phyloP scores from a whole-genome alignment of 2,113 vertebrate genomes.

The Ammodytes marinus region DNA sequence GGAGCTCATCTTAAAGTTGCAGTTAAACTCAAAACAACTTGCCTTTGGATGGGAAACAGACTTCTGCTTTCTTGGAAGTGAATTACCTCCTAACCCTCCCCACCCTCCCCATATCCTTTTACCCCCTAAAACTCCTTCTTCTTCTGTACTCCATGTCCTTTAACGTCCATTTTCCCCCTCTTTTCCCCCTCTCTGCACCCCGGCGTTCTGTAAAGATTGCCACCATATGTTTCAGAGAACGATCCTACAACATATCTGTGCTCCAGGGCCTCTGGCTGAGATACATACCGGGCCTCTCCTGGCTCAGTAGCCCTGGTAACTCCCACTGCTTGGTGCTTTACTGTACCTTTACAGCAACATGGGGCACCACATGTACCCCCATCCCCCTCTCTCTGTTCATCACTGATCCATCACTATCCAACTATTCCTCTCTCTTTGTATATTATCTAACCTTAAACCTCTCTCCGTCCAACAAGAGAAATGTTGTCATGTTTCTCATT shows the following conservation, averaged over 20 bases:
- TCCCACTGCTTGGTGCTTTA: slow-evolving; percentile 33
- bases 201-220: slow-evolving; percentile 64
- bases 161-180: slow-evolving; percentile 17
- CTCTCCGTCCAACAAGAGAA: not conserved
- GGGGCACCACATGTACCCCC: slow-evolving; percentile 25
- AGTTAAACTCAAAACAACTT: slow-evolving; percentile 59
- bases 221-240: slow-evolving; percentile 72
- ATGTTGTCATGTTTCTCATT: slow-evolving; percentile 47
- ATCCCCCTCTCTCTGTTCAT: not conserved
- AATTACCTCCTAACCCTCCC: slow-evolving; percentile 37
- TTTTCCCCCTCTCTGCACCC: slow-evolving; percentile 23
- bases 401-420: slow-evolving; percentile 8
- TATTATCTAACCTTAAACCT: slow-evolving; percentile 13
- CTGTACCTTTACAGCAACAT: slow-evolving; percentile 52
- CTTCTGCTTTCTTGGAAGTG: slow-evolving; percentile 65
- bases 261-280: slow-evolving; percentile 44
- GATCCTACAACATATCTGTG: slow-evolving; percentile 46
- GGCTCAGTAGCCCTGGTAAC: slow-evolving; percentile 37
- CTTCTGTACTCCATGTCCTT: slow-evolving; percentile 23
- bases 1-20: slow-evolving; percentile 50
- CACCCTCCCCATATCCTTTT: slow-evolving; percentile 34
- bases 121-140: slow-evolving; percentile 30
- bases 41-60: slow-evolving; percentile 72
- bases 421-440: not conserved
- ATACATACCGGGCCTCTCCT: slow-evolving; percentile 51